These are phyloP conservation scores for Diarsia mendica DNA, from an alignment of 2,888 invertebrate species.

Conservation along the genomic window DNA sequence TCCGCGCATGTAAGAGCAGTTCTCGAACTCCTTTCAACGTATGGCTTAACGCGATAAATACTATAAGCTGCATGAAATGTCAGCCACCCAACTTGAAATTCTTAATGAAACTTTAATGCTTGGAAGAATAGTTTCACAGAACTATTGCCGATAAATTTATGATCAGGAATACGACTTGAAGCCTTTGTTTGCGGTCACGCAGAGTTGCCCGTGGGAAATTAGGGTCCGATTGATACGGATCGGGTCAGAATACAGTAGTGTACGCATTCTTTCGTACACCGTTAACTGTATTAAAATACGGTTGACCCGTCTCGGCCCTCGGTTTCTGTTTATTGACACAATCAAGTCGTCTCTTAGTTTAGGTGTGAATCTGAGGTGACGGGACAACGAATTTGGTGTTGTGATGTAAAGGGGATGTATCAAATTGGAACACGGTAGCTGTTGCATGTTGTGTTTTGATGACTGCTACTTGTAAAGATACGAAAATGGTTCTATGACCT, in stretches of 20 bases:
- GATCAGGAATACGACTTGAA: constrained; percentile 72
- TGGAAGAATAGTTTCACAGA: constrained; percentile 52
- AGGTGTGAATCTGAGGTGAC: constrained; percentile 33
- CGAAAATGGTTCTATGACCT: constrained; percentile 1
- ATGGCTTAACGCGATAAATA: constrained; percentile 64
- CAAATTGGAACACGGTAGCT: constrained; percentile 3
- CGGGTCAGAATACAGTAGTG: constrained; percentile 73
- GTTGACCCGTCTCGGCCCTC: constrained; percentile 34
- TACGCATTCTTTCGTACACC: constrained; percentile 57
- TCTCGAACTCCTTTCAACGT: constrained; percentile 70
- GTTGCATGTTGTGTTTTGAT: not conserved
- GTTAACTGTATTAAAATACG: constrained; percentile 64
- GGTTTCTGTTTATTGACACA: constrained; percentile 37
- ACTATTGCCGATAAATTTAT: constrained; percentile 70
- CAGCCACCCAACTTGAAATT: constrained; percentile 45
- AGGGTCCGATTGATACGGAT: constrained; percentile 75
- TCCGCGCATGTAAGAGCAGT: constrained; percentile 67
- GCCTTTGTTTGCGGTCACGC: constrained; percentile 80
- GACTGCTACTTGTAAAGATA: not conserved
- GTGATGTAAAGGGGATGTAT: constrained; percentile 15
- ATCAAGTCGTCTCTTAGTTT: constrained; percentile 34
- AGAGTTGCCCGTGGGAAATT: constrained; percentile 81
- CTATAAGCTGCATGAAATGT: constrained; percentile 60
- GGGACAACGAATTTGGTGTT: constrained; percentile 12
- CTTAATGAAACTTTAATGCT: constrained; percentile 55